phyloP scores from a whole-genome alignment of 2,888 invertebrate species.

The Amiota minor region DNA sequence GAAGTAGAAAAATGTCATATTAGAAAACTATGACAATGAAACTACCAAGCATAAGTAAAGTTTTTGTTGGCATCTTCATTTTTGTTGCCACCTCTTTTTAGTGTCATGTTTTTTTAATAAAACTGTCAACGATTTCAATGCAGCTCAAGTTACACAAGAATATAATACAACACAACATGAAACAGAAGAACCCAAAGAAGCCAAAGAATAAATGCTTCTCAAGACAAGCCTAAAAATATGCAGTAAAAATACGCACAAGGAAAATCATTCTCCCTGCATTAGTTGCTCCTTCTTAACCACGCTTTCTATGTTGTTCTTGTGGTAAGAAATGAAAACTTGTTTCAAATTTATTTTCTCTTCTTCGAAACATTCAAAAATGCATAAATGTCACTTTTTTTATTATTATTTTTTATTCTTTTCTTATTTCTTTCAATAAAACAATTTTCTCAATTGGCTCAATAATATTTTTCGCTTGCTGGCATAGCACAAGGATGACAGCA shows the following conservation, averaged over 20 bases:
- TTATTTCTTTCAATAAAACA: slow-evolving; percentile 67
- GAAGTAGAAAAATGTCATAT: neutral
- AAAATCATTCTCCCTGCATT: neutral
- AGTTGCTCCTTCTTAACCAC: slow-evolving; percentile 14
- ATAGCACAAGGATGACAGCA: too few relatives aligned
- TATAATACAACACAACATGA: neutral
- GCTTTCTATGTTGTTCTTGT: neutral
- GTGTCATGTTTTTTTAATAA: neutral
- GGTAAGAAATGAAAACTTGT: neutral
- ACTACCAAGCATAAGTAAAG: neutral
- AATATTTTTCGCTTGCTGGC: slow-evolving; percentile 41
- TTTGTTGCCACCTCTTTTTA: neutral
- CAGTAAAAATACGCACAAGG: neutral
- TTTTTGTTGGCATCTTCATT: neutral
- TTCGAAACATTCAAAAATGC: slow-evolving; percentile 54
- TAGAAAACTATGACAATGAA: neutral
- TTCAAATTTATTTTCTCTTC: neutral
- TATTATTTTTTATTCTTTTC: too few relatives aligned
- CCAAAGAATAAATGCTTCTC: too few relatives aligned
- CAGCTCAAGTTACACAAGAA: neutral
- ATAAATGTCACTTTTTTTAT: slow-evolving; percentile 52
- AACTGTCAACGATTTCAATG: slow-evolving; percentile 11
- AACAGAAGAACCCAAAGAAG: neutral
- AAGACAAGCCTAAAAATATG: slow-evolving; percentile 20
- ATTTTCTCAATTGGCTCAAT: slow-evolving; percentile 69